Evolutionary conservation across 2,797 vertebrate genomes (phyloP).

Genomic region (Pteropus rufus): DNA sequence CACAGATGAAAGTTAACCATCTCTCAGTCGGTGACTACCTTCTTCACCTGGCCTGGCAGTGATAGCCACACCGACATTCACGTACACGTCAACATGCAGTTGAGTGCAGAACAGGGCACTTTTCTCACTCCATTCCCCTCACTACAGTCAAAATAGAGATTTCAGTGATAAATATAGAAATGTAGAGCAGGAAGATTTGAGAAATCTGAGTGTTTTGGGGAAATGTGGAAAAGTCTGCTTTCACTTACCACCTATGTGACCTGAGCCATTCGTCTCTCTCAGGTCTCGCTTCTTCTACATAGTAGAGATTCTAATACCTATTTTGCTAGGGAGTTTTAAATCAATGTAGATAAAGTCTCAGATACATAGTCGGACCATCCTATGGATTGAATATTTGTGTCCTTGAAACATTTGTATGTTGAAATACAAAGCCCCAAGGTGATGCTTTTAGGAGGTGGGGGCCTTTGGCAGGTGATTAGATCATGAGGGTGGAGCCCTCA

Average conservation of each 20-base stretch:
- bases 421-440: background rate
- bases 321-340: background rate
- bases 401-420: background rate
- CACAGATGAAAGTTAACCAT: background rate
- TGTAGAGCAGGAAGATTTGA: background rate
- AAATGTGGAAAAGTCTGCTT: background rate
- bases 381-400: background rate
- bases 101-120: background rate
- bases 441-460: background rate
- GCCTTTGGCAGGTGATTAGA: background rate
- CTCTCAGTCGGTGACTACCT: background rate
- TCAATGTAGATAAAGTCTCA: background rate
- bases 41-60: background rate
- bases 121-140: background rate
- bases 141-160: background rate
- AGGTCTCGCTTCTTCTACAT: background rate
- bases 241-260: background rate
- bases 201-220: background rate
- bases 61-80: background rate
- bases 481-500: background rate
- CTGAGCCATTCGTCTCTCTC: background rate
- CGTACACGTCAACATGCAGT: background rate
- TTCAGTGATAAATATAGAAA: background rate
- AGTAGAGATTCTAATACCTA: background rate
- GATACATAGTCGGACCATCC: background rate